These are phyloP conservation scores for Solea solea DNA, from an alignment of 2,113 vertebrate genomes.

Conservation along the genomic window DNA sequence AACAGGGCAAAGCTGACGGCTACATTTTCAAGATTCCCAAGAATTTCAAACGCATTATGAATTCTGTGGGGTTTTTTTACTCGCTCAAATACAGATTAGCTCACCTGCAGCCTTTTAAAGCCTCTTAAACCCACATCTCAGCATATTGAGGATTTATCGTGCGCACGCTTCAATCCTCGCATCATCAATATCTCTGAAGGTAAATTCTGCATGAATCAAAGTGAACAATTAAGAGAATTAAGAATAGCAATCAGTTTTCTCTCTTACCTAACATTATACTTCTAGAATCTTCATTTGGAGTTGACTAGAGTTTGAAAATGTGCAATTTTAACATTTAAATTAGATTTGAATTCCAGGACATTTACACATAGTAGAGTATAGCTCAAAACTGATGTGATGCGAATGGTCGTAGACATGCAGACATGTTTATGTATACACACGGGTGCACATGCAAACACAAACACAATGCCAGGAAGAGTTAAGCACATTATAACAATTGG, in stretches of 20 bases:
- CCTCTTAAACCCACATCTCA: slow-evolving; percentile 16
- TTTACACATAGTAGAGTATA: neutral
- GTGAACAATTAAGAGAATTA: slow-evolving; percentile 5
- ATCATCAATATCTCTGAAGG: neutral
- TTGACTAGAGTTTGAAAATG: neutral
- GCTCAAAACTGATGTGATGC: neutral
- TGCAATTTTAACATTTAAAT: no score
- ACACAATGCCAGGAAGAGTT: slow-evolving; percentile 57
- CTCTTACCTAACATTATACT: slow-evolving; percentile 32
- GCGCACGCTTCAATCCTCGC: neutral
- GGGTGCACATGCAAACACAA: slow-evolving; percentile 12
- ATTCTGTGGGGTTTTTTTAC: slow-evolving; percentile 19
- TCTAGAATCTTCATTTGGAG: slow-evolving; percentile 21
- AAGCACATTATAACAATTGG: slow-evolving; percentile 72
- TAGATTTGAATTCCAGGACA: neutral
- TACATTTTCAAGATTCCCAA: slow-evolving; percentile 26
- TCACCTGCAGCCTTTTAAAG: neutral
- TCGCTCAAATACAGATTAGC: slow-evolving; percentile 5
- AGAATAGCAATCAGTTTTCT: slow-evolving; percentile 40
- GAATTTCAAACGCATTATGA: slow-evolving; percentile 28
- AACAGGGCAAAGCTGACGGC: slow-evolving; percentile 21
- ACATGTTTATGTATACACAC: slow-evolving; percentile 51
- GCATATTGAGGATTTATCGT: slow-evolving; percentile 11
- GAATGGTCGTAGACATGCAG: neutral
- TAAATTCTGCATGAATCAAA: slow-evolving; percentile 20